Base-by-base conservation (phyloP, 2,113 vertebrate species). In the Sphyrna mokarran region DNA sequence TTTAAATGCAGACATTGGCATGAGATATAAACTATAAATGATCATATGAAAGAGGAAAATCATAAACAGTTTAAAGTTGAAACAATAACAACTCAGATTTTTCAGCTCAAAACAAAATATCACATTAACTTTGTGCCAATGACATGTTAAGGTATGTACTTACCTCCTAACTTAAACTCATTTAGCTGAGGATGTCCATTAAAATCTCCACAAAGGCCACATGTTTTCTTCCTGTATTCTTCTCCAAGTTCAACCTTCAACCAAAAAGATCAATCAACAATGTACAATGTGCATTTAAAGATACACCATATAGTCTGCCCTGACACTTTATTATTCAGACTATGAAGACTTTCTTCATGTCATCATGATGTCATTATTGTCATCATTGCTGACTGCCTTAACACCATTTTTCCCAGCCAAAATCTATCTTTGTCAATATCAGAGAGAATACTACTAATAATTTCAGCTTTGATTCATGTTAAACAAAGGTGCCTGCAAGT, bases 141-240 rank as follows among this genome's bases (percentile, higher is more conserved):
- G 13, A 90, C 11, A 63, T n/a, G 29, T 18, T 63, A 61, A 89
- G 58, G n/a, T 37, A 8, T 80, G 29, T 58, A 69, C 95, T 90
- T 97, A 91, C 97, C 97, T 96, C 98, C 97, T 22, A 63, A 97
- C n/a, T 97, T 58, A 95, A 98, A 97, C 85, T 98, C 98, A 22
- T 93, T 94, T 61, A 98, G 97, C 70, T 96, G 68, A 54, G 80
- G 94, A 63, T 97, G 95, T 0, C 98, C 97, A 0, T 98, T 97
- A 1, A 98, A 98, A 97, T 98, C 97, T 58, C 98, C 98, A 26
- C 98, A 98, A 95, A 98, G 97, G 90, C 98, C 98, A 37, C 98
- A 98, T 0, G 97, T 97, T 95, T 96, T 97, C 40, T 96, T 97
- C 97, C 96, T 96, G 37, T 97, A 97, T 78, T 97, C 97, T n/a